Evolutionary conservation across 2,797 vertebrate species (phyloP).

Genomic region (Acridotheres tristis): DNA sequence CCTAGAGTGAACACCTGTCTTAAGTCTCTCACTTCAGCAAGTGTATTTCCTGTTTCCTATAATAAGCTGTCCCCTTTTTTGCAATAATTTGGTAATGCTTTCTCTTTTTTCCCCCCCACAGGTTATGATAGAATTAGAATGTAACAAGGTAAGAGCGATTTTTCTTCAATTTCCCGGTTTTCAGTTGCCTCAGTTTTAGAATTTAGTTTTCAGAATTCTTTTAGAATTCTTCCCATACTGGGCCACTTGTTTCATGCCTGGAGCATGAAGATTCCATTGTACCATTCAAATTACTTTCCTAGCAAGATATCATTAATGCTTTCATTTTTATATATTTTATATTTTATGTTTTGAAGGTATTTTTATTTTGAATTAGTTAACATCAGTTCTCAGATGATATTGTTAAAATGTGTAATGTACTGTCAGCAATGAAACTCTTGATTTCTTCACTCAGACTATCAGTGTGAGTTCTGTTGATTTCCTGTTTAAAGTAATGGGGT

Average conservation of each 20-base stretch:
- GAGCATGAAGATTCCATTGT: not conserved
- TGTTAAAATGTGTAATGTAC: not conserved
- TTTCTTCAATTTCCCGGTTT: not conserved
- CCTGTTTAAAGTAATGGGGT: not conserved
- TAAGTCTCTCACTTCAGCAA: not conserved
- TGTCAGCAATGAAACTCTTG: not conserved
- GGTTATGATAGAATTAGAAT: constrained; percentile 56
- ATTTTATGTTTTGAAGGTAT: not conserved
- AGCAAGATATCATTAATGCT: not conserved
- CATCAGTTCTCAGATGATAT: not conserved
- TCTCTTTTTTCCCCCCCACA: not conserved
- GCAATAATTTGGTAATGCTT: not conserved
- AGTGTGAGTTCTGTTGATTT: not conserved
- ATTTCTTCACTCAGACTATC: not conserved
- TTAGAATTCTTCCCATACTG: not conserved
- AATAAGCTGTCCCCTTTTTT: accelerated
- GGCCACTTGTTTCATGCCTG: not conserved
- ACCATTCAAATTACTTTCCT: not conserved
- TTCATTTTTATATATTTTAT: not conserved
- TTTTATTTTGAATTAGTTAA: not conserved
- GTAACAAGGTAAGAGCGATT: constrained; percentile 57
- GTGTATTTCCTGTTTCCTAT: not conserved
- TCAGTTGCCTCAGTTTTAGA: not conserved
- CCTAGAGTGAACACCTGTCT: not conserved
- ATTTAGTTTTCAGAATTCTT: too few relatives aligned